Percentiles rank a stretch among this genome's conserved stretches.
Conservation (phyloP, 2,113 vertebrate species). For the Triplophysa rosa region DNA sequence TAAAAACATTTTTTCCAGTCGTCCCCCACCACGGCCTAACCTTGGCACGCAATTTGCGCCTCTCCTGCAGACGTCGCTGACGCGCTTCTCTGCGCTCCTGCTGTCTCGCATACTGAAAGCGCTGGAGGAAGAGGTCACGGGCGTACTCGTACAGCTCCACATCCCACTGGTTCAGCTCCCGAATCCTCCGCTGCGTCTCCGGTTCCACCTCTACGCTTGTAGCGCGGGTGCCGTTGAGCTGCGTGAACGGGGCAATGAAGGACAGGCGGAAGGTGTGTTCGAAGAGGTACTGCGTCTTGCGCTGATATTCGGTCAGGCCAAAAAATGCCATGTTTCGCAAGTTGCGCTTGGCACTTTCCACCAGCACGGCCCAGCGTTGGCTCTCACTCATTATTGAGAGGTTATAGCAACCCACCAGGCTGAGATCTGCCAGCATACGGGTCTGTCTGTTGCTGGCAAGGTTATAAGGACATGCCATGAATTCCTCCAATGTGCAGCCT, state of each 20-base stretch:
- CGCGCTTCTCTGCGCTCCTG: constrained; percentile 90
- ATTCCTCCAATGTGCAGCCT: constrained; percentile 89
- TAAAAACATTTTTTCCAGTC: constrained; percentile 41
- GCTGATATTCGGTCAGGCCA: constrained; percentile 94
- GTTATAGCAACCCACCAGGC: constrained; percentile 95
- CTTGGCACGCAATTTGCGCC: constrained; percentile 72
- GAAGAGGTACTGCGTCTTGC: constrained; percentile 97
- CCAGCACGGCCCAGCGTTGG: constrained; percentile 86
- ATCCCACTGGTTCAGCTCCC: constrained; percentile 90
- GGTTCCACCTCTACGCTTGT: constrained; percentile 86
- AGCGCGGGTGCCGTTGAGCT: constrained; percentile 94
- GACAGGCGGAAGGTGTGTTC: constrained; percentile 94
- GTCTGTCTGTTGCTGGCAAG: constrained; percentile 96
- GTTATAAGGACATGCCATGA: constrained; percentile 96
- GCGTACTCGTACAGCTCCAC: constrained; percentile 93
- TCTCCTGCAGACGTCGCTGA: constrained; percentile 86
- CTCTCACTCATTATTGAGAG: constrained; percentile 89
- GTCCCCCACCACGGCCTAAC: constrained; percentile 60
- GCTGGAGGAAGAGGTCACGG: constrained; percentile 94
- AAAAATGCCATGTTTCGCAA: constrained; percentile 94
- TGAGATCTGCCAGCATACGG: constrained; percentile 95
- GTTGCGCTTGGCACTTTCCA: constrained; percentile 95
- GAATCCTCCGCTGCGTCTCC: constrained; percentile 85
- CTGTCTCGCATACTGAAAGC: constrained; percentile 93
- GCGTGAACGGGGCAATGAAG: constrained; percentile 93